Conservation (phyloP, 2,888 invertebrate genomes). For the Hypselothyrea guttata region DNA sequence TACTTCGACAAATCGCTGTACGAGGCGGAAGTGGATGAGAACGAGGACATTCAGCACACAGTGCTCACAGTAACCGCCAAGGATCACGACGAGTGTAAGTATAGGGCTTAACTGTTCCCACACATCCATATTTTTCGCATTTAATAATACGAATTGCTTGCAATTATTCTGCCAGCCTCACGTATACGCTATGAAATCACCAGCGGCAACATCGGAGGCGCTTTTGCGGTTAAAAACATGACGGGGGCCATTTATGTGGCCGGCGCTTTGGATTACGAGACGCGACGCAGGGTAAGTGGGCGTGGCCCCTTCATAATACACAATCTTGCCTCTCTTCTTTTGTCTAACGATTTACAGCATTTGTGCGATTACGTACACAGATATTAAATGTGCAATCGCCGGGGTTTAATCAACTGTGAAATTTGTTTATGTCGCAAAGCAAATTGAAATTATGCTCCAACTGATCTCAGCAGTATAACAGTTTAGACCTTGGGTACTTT, state of each 20-base stretch:
- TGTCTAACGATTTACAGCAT: conserved; percentile 27
- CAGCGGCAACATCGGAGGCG: conserved; percentile 99
- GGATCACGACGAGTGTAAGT: conserved; percentile 99
- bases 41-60: conserved; percentile 98
- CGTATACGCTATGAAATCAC: conserved; percentile 99
- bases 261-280: conserved; percentile 98
- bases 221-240: conserved; percentile 98
- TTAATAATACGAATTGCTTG: conserved; percentile 32
- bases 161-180: conserved; percentile 88
- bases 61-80: conserved; percentile 99
- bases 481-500: too few species aligned
- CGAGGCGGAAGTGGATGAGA: conserved; percentile 98
- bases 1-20: conserved; percentile 98
- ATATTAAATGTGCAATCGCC: conserved; percentile 48
- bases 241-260: conserved; percentile 99
- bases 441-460: conserved; percentile 8
- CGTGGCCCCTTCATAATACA: conserved; percentile 3
- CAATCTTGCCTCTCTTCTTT: conserved; percentile 10
- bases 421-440: conserved; percentile 47
- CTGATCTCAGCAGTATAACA: conserved; percentile 3
- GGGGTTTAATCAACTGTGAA: conserved; percentile 57
- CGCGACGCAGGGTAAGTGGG: conserved; percentile 94
- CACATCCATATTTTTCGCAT: conserved; percentile 7
- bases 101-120: conserved; percentile 35
- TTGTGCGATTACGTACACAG: conserved; percentile 15